A percentile compares a stretch with the other conserved stretches of the same genome.
Conservation (phyloP, 2,888 invertebrate genomes). For the Hydraecia micacea region DNA sequence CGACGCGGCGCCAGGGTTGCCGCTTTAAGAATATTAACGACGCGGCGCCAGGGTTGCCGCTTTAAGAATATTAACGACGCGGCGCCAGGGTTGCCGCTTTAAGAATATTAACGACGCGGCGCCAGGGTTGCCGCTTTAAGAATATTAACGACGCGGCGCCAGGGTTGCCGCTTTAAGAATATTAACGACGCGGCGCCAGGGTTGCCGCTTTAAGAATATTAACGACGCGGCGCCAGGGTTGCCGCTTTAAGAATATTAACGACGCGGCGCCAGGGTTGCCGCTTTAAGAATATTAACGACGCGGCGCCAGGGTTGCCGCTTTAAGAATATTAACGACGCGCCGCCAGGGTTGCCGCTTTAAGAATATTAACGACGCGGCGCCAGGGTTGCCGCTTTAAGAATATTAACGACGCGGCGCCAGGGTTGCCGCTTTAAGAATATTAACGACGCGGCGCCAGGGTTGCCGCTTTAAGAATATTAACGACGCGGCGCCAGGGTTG, state of each 20-base stretch:
- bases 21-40: background rate
- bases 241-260: slow-evolving; percentile 1
- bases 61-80: slow-evolving; percentile 7
- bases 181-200: no score
- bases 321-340: no score
- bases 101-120: no score
- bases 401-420: no score
- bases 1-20: no score
- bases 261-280: no score
- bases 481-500: no score
- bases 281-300: background rate
- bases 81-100: slow-evolving; percentile 41
- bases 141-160: no score
- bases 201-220: slow-evolving; percentile 21
- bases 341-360: slow-evolving; percentile 39
- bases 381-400: slow-evolving; percentile 37
- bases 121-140: slow-evolving; percentile 38
- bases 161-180: slow-evolving; percentile 36
- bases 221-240: no score
- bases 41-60: slow-evolving; percentile 48
- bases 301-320: slow-evolving; percentile 46
- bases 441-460: no score
- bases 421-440: slow-evolving; percentile 31
- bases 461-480: slow-evolving; percentile 12
- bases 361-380: no score